These are phyloP conservation scores for Poeciliopsis gracilis DNA, from an alignment of 2,797 vertebrate species.

Conservation along the genomic window DNA sequence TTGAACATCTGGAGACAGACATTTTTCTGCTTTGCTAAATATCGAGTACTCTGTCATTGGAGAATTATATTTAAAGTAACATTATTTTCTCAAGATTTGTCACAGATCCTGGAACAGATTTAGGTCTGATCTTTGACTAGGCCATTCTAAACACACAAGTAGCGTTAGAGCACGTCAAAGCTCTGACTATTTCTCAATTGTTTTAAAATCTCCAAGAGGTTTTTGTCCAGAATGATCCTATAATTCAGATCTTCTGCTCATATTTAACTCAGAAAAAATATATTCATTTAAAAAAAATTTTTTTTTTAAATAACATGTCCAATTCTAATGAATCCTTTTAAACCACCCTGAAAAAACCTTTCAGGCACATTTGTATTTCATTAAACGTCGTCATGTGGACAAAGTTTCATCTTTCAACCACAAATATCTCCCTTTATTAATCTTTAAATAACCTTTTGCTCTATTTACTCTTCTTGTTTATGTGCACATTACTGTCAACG, in stretches of 20 bases:
- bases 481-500: neutral
- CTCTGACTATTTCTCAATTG: neutral
- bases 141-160: neutral
- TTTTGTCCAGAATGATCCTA: neutral
- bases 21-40: neutral
- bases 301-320: neutral
- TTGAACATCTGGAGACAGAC: neutral
- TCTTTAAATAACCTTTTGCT: neutral
- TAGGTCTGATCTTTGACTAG: neutral
- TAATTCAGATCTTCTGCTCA: neutral
- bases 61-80: neutral
- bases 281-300: neutral
- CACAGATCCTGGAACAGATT: neutral
- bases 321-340: neutral
- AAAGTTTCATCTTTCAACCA: neutral
- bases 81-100: neutral
- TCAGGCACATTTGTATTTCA: neutral
- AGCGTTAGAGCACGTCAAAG: neutral
- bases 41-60: neutral
- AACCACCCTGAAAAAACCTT: neutral
- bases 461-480: neutral
- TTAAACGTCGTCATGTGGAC: neutral
- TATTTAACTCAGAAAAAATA: neutral
- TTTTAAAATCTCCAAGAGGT: neutral
- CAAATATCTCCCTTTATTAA: neutral